Conservation (phyloP, 2,797 vertebrate genomes). For the Anabacerthia variegaticeps region DNA sequence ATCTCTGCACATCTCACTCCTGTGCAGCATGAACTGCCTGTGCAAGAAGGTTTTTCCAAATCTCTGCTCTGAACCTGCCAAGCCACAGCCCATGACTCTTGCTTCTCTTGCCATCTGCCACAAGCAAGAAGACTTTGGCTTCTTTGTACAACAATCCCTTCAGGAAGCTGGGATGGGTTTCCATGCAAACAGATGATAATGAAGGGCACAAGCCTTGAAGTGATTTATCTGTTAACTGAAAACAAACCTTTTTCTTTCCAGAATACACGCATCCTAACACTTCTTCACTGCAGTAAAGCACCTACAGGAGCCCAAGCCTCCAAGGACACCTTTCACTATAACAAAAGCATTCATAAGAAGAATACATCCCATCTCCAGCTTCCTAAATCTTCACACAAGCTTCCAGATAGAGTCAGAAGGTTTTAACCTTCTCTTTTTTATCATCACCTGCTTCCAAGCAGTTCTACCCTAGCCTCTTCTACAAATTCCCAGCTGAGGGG, state of each 20-base stretch:
- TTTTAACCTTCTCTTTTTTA: not conserved
- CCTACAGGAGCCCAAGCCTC: not conserved
- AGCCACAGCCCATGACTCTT: not conserved
- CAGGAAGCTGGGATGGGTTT: not conserved
- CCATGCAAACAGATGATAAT: not conserved
- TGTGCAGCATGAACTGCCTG: not conserved
- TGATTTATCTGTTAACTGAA: not conserved
- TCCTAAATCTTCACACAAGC: not conserved
- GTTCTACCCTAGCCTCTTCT: not conserved
- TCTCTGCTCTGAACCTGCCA: not conserved
- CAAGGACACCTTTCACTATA: not conserved
- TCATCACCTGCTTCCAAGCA: rapidly evolving
- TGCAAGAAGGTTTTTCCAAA: not conserved
- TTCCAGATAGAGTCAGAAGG: not conserved
- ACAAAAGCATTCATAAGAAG: not conserved
- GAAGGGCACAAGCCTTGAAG: not conserved
- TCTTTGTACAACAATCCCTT: not conserved
- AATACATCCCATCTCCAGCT: not conserved
- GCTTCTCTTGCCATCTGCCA: not conserved
- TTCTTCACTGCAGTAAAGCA: not conserved
- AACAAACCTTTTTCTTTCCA: not conserved
- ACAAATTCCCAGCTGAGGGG: not conserved
- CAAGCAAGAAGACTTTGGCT: not conserved
- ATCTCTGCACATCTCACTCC: not conserved
- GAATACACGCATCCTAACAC: not conserved